Evolutionary conservation across 2,797 vertebrate species (phyloP), one percentile per base, ranked within the genome.

Genomic region (Muscicapa comitata): DNA sequence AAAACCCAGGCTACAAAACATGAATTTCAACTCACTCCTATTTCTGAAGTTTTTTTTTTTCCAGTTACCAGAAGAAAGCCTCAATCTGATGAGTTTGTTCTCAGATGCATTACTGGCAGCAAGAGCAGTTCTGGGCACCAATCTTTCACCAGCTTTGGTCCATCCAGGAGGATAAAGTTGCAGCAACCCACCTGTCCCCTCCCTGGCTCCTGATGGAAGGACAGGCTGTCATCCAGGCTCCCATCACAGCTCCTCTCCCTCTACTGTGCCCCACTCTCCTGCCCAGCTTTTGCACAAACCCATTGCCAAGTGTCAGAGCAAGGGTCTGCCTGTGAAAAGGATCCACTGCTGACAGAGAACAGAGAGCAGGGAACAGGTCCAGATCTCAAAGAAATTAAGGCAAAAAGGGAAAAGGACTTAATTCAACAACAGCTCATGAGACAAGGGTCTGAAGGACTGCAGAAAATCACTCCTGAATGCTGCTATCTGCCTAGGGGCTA

Each of bases 271-370:
- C 35, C 35, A 35, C 35, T 35, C n/a, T 59, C 7, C 1, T 35
- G 13, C 18, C 25, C 26, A 15, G 10, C 5, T 1, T 45, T 57
- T 53, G n/a, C 23, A 51, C 23, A 26, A 35, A 6, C 17, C 26
- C 25, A 6, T 13, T 76, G 31, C 25, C 19, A 26, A 58, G 28
- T 2, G 2, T 31, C 63, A 62, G 21, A 42, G 43, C 31, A 43
- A 48, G 29, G 40, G 33, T 13, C 2, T 33, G 25, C n/a, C 9
- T 0, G 0, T 23, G 14, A 7, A 47, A 84, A 58, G 31, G 21
- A 47, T 55, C 35, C 9, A 4, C 1, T 35, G 21, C 25, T 62
- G 55, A 16, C 42, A 79, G 23, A 53, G 43, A 35, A 63, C 25
- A 25, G 17, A 65, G 40, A 58, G 42, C 17, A 73, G 31, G 8